Evolutionary conservation across 2,888 invertebrate species (phyloP).

Genomic region (Pyrgus malvae): DNA sequence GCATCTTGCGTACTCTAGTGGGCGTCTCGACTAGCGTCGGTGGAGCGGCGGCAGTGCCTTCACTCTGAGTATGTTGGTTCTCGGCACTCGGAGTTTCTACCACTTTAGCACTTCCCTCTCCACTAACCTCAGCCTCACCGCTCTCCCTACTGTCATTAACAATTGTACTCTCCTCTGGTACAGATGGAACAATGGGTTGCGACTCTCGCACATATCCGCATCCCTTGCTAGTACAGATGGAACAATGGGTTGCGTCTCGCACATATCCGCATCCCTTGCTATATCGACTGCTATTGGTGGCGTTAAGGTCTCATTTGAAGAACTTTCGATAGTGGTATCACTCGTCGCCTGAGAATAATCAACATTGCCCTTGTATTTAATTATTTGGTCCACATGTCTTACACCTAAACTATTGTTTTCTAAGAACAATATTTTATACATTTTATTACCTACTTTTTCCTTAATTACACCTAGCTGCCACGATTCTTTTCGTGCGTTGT

Average conservation of each 20-base stretch:
- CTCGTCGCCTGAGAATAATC: neutral
- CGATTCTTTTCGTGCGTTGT: conserved; percentile 17
- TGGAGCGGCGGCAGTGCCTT: neutral
- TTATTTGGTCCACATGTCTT: conserved; percentile 26
- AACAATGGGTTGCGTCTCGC: neutral
- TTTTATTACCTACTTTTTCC: conserved; percentile 28
- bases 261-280: neutral
- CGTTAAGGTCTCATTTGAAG: neutral
- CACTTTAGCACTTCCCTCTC: neutral
- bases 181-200: no score
- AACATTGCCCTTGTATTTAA: conserved; percentile 9
- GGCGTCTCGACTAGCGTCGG: neutral
- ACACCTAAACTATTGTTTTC: conserved; percentile 2
- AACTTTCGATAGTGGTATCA: neutral
- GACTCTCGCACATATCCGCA: no score
- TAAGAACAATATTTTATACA: conserved; percentile 22
- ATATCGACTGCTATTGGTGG: neutral
- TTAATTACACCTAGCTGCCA: conserved; percentile 24
- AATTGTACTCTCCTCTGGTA: no score
- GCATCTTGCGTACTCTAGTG: neutral
- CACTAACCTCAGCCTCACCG: neutral
- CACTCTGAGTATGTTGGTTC: neutral
- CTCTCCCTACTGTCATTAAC: neutral
- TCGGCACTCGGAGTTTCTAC: neutral
- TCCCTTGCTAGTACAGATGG: no score